Evolutionary conservation across 2,113 vertebrate species (phyloP), one percentile per base, ranked within the genome.

Genomic region (Paratilapia polleni): DNA sequence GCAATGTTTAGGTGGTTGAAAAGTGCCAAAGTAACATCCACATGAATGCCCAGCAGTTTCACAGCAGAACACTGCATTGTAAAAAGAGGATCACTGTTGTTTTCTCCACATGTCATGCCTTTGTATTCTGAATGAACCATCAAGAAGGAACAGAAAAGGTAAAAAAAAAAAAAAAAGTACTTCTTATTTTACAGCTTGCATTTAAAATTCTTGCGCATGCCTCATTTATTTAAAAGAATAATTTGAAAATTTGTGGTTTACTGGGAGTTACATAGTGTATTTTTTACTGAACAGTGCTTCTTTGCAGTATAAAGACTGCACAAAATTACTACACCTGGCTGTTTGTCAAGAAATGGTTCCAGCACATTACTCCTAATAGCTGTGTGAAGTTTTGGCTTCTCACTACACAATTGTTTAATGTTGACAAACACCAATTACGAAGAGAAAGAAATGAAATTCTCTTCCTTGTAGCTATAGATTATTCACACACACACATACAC

Each of bases 21-120:
- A 68, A 68, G 64, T 49, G 38, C 47, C 38, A 47, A 47, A 26
- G 64, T 68, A 52, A 52, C 15, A 19, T 4, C 43, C 43, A 47
- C 43, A 47, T 15, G 43, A 10, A 41, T 49, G 43, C 13, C 13
- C 43, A 47, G 43, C 15, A 49, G 47, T 49, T 49, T 49, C 15
- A 15, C 17, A 52, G 49, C 49, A 52, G 17, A 8, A 41, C 38
- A 19, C 64, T 54, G 19, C 19, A 56, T 7, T 26, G 43, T 47
- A 52, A 73, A 52, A 31, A 73, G 66, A n/a, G 17, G 17, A 0
- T 73, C 28, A 73, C 11, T 52, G 17, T 52, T 20, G 4, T 8
- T 20, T 43, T 20, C 38, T 70, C 1, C 64, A 70, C 8, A 4
- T 0, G 1, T 24, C 0, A 0, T 52, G 11, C 24, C 17, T 70